Percentiles rank a stretch among this genome's conserved stretches.
phyloP scores from a whole-genome alignment of 2,797 vertebrate species.

The Enteromius viviparus region DNA sequence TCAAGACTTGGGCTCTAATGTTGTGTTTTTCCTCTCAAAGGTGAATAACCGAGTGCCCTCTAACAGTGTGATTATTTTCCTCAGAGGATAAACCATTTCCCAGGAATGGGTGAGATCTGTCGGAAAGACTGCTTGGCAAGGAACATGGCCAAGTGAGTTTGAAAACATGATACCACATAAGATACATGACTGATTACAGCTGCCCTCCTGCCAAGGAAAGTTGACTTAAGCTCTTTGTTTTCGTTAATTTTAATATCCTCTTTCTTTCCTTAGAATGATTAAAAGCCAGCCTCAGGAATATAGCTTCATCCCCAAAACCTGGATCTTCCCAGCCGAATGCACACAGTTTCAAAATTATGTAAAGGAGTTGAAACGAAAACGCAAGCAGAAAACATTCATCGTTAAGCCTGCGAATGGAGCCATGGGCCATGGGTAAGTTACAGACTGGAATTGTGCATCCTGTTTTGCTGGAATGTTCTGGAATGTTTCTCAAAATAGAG shows the following conservation, averaged over 20 bases:
- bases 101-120: constrained; percentile 99
- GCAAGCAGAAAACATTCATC: constrained; percentile 97
- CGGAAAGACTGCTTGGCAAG: constrained; percentile 98
- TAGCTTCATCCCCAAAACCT: constrained; percentile 95
- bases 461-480: not conserved
- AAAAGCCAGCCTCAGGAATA: constrained; percentile 95
- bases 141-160: constrained; percentile 98
- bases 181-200: constrained; percentile 22
- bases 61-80: constrained; percentile 80
- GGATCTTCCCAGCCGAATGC: constrained; percentile 98
- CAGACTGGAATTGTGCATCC: not conserved
- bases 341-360: constrained; percentile 98
- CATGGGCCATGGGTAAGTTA: constrained; percentile 97
- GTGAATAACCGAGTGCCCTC: constrained; percentile 75
- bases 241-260: constrained; percentile 3
- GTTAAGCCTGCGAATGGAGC: constrained; percentile 98
- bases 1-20: constrained; percentile 79
- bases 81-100: constrained; percentile 99
- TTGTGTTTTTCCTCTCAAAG: constrained; percentile 72
- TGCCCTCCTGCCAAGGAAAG: not conserved
- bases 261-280: constrained; percentile 86
- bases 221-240: constrained; percentile 12
- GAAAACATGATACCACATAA: constrained; percentile 14
- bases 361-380: constrained; percentile 94
- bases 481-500: not conserved